A percentile compares a stretch with the other conserved stretches of the same genome.
Conservation (phyloP, 2,797 vertebrate genomes). For the Momotus momota region DNA sequence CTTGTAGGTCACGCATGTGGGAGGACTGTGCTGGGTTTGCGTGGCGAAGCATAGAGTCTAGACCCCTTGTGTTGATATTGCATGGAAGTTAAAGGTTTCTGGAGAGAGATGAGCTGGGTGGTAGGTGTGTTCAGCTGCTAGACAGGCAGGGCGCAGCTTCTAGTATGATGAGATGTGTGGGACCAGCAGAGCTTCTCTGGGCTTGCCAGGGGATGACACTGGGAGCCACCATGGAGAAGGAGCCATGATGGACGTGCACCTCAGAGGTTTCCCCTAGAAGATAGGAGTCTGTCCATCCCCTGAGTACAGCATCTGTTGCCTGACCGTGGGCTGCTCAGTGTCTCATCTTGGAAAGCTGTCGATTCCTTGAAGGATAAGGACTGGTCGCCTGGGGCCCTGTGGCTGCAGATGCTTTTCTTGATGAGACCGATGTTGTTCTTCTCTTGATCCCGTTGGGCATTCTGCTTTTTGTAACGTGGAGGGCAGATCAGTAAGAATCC, state of each 20-base stretch:
- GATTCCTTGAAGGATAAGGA: background rate
- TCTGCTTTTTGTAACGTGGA: background rate
- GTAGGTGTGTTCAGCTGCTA: background rate
- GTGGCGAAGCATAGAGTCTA: rapidly evolving
- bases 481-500: background rate
- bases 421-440: background rate
- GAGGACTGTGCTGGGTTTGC: background rate
- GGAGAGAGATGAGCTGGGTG: rapidly evolving
- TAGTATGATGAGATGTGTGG: background rate
- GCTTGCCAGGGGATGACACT: rapidly evolving
- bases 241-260: background rate
- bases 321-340: background rate
- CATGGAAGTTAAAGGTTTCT: background rate
- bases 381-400: background rate
- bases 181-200: background rate
- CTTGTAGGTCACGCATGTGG: rapidly evolving
- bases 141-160: background rate
- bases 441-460: background rate
- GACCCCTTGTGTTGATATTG: background rate
- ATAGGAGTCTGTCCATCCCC: rapidly evolving
- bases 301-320: rapidly evolving
- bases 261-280: rapidly evolving
- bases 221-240: background rate
- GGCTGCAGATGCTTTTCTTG: background rate
- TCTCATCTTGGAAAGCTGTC: background rate